Percentiles rank a stretch among this genome's conserved stretches.
Evolutionary conservation across 2,797 vertebrate species (phyloP).

Genomic region (Chelidonichthys spinosus): DNA sequence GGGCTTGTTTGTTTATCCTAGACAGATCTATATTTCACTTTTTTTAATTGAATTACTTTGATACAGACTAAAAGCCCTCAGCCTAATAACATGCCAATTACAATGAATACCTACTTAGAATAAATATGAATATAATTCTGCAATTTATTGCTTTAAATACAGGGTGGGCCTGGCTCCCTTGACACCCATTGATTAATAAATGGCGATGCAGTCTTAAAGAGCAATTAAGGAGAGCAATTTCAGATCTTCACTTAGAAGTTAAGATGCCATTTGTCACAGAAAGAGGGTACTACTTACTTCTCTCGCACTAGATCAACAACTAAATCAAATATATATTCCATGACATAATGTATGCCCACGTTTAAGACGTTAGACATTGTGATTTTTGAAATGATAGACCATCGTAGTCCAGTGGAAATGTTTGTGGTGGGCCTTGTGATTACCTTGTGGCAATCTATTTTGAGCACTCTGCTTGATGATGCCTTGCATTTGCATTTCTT

Average conservation of each 20-base stretch:
- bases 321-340: conserved; percentile 83
- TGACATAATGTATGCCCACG: conserved; percentile 83
- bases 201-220: conserved; percentile 86
- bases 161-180: conserved; percentile 87
- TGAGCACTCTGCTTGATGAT: conserved; percentile 85
- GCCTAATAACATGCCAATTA: conserved; percentile 99
- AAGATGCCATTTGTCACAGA: conserved; percentile 91
- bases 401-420: conserved; percentile 66
- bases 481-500: conserved; percentile 83
- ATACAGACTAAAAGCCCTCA: conserved; percentile 97
- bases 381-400: conserved; percentile 84
- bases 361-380: conserved; percentile 79
- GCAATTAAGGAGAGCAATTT: conserved; percentile 94
- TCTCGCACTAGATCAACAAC: conserved; percentile 78
- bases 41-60: conserved; percentile 98
- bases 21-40: conserved; percentile 97
- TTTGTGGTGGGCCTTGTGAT: conserved; percentile 73
- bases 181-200: conserved; percentile 98
- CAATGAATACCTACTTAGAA: conserved; percentile 96
- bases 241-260: conserved; percentile 91
- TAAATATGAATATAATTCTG: conserved; percentile 97
- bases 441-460: conserved; percentile 84
- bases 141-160: conserved; percentile 96
- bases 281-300: conserved; percentile 73
- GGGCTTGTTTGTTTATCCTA: conserved; percentile 94